phyloP scores from a whole-genome alignment of 2,797 vertebrate species.

The Neopelma chrysocephalum region DNA sequence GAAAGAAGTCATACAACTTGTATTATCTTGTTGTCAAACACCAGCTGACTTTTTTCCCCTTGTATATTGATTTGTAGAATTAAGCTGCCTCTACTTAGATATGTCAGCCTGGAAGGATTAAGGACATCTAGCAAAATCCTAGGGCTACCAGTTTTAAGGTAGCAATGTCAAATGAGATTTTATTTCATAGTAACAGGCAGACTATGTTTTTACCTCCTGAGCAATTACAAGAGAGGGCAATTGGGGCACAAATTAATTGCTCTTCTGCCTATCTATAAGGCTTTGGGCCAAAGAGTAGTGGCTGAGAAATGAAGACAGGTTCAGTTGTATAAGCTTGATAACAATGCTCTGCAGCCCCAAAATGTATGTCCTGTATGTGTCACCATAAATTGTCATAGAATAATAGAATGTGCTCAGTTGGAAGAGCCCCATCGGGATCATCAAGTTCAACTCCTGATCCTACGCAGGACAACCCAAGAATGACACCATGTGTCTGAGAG shows the following conservation, averaged over 20 bases:
- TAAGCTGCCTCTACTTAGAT: slow-evolving; percentile 4
- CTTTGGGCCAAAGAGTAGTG: not conserved
- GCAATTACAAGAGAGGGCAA: not conserved
- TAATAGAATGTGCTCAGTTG: not conserved
- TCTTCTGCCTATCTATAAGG: not conserved
- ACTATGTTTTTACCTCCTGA: not conserved
- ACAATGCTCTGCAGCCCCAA: not conserved
- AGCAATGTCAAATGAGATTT: not conserved
- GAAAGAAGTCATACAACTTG: slow-evolving; percentile 46
- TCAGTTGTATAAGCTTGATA: not conserved
- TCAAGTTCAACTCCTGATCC: not conserved
- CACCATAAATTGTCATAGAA: not conserved
- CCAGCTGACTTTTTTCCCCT: slow-evolving; percentile 23
- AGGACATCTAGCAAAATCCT: not conserved
- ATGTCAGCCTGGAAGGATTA: not conserved
- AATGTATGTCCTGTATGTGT: not conserved
- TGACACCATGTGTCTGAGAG: not conserved
- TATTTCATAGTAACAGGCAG: not conserved
- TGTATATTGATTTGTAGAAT: slow-evolving; percentile 53
- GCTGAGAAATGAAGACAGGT: not conserved
- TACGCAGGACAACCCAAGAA: not conserved
- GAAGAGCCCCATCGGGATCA: not conserved
- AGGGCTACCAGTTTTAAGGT: not conserved
- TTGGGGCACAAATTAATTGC: not conserved
- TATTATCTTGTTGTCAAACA: slow-evolving; percentile 62